These are phyloP conservation scores for Acanthopagrus latus DNA, from an alignment of 2,797 vertebrate species.

Conservation along the genomic window DNA sequence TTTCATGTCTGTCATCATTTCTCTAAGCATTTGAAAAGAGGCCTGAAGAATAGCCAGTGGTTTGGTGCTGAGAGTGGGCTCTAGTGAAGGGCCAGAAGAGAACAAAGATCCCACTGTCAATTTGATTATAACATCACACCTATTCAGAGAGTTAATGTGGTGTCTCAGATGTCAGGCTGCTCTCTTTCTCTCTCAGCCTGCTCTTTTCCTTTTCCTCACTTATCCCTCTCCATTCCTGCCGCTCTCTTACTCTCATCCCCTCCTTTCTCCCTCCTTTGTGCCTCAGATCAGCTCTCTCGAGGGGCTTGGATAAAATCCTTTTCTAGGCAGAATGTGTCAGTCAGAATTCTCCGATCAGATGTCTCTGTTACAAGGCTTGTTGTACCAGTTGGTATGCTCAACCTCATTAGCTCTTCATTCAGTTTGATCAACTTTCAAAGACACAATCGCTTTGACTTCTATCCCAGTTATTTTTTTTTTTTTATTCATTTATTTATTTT, in stretches of 20 bases:
- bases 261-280: constrained; percentile 53
- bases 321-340: constrained; percentile 55
- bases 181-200: constrained; percentile 38
- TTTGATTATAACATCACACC: constrained; percentile 77
- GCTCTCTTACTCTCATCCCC: constrained; percentile 22
- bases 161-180: constrained; percentile 62
- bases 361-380: constrained; percentile 56
- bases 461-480: not conserved
- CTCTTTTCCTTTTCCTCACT: constrained; percentile 21
- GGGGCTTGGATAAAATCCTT: constrained; percentile 67
- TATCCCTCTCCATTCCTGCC: constrained; percentile 11
- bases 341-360: constrained; percentile 58
- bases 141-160: constrained; percentile 69
- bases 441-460: constrained; percentile 35
- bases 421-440: constrained; percentile 33
- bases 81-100: constrained; percentile 57
- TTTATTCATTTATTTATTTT: no score
- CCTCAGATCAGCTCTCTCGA: constrained; percentile 50
- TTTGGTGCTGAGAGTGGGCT: constrained; percentile 41
- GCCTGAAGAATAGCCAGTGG: constrained; percentile 55
- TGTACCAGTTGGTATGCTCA: constrained; percentile 28
- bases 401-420: constrained; percentile 69
- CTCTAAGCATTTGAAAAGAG: constrained; percentile 61
- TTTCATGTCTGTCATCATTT: constrained; percentile 64
- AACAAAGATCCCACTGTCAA: constrained; percentile 72